Percentiles rank a stretch among this genome's conserved stretches.
These are phyloP conservation scores for Crepidodera aurea DNA, from an alignment of 2,888 invertebrate genomes.

Conservation along the genomic window DNA sequence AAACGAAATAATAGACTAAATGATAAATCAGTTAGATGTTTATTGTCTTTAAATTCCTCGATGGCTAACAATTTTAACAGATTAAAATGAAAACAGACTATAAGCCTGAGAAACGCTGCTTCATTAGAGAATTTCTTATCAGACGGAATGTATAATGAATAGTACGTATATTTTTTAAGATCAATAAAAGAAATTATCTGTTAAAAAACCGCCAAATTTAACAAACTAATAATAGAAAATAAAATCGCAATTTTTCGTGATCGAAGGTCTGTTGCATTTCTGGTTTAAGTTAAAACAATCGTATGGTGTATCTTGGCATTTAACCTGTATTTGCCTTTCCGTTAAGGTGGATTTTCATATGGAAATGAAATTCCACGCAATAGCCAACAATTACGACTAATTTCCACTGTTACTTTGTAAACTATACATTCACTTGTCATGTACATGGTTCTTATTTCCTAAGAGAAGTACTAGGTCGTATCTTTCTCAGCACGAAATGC, in stretches of 20 bases:
- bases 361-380: slow-evolving; percentile 53
- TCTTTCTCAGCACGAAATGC: slow-evolving; percentile 41
- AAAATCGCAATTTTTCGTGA: slow-evolving; percentile 51
- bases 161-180: too few species aligned
- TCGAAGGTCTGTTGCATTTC: slow-evolving; percentile 31
- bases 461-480: slow-evolving; percentile 32
- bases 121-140: too few species aligned
- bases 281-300: slow-evolving; percentile 37
- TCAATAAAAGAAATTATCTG: too few species aligned
- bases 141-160: too few species aligned
- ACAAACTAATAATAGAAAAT: slow-evolving; percentile 46
- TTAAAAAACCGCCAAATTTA: slow-evolving; percentile 46
- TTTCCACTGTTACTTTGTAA: slow-evolving; percentile 55
- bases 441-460: slow-evolving; percentile 34
- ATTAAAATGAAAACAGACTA: too few species aligned
- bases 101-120: too few species aligned
- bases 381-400: slow-evolving; percentile 55
- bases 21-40: too few species aligned
- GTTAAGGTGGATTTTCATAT: slow-evolving; percentile 45
- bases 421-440: slow-evolving; percentile 56
- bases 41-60: too few species aligned
- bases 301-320: slow-evolving; percentile 43
- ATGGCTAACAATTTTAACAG: too few species aligned
- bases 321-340: slow-evolving; percentile 42
- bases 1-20: too few species aligned